A percentile compares a stretch with the other conserved stretches of the same genome.
These are phyloP conservation scores for Kryptolebias ocellatus DNA, from an alignment of 2,797 vertebrate species.

Conservation along the genomic window DNA sequence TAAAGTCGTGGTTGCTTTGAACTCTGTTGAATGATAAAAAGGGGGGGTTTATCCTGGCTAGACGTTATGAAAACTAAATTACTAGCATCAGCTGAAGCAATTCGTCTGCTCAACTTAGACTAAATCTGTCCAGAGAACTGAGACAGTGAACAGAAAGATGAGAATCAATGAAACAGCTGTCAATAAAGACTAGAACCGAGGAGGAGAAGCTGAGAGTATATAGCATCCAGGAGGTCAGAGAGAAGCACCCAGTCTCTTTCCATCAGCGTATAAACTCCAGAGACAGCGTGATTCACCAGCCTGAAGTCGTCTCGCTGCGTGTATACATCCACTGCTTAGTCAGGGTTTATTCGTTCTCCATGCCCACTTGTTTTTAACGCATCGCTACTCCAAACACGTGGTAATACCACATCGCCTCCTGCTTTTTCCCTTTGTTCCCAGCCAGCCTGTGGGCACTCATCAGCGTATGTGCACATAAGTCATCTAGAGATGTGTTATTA, in stretches of 20 bases:
- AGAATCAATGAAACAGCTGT: no score
- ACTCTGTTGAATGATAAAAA: no score
- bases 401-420: background rate
- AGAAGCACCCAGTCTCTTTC: conserved; percentile 37
- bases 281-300: conserved; percentile 54
- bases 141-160: no score
- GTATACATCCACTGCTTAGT: conserved; percentile 37
- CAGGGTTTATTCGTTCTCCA: conserved; percentile 21
- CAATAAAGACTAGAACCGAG: background rate
- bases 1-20: no score
- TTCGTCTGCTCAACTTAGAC: no score
- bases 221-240: background rate
- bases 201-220: no score
- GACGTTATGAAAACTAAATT: no score
- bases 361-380: conserved; percentile 26
- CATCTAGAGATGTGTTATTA: background rate
- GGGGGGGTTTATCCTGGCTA: no score
- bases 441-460: conserved; percentile 11
- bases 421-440: conserved; percentile 1
- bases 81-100: no score
- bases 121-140: no score
- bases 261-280: conserved; percentile 28
- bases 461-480: conserved; percentile 12
- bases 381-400: background rate
- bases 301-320: conserved; percentile 23